A percentile compares a stretch with the other conserved stretches of the same genome.
Evolutionary conservation across 2,888 invertebrate species (phyloP).

Genomic region (Theretra japonica): DNA sequence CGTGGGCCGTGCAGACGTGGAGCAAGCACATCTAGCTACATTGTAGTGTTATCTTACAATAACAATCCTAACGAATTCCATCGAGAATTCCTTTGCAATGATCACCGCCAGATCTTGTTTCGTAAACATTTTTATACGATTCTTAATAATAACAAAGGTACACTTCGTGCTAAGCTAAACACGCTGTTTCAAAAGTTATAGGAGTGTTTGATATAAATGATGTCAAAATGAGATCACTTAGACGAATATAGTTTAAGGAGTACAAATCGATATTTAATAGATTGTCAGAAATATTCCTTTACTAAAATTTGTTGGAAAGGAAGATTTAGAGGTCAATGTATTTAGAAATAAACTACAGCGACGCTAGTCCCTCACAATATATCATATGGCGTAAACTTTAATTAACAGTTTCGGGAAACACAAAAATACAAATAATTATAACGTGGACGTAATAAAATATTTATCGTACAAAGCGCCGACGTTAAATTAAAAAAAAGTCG

Average conservation of each 20-base stretch:
- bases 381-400: constrained; percentile 5
- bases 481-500: constrained; percentile 57
- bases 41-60: constrained; percentile 63
- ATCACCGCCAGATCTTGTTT: constrained; percentile 27
- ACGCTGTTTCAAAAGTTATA: background rate
- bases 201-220: background rate
- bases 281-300: background rate
- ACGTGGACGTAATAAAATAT: constrained; percentile 49
- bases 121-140: constrained; percentile 29
- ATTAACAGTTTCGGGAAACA: constrained; percentile 36
- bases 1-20: constrained; percentile 60
- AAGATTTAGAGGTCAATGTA: background rate
- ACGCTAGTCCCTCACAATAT: background rate
- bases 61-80: constrained; percentile 62
- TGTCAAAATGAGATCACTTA: constrained; percentile 5
- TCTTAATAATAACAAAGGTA: constrained; percentile 24
- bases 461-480: constrained; percentile 53
- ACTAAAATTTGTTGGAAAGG: background rate
- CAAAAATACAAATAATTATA: constrained; percentile 52
- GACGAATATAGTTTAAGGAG: background rate
- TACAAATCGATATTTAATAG: too few species aligned
- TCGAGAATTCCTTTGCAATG: constrained; percentile 14
- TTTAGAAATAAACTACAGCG: background rate
- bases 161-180: background rate
- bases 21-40: constrained; percentile 58